Conservation (phyloP, 2,888 invertebrate species). For the Priocnemis perturbator region DNA sequence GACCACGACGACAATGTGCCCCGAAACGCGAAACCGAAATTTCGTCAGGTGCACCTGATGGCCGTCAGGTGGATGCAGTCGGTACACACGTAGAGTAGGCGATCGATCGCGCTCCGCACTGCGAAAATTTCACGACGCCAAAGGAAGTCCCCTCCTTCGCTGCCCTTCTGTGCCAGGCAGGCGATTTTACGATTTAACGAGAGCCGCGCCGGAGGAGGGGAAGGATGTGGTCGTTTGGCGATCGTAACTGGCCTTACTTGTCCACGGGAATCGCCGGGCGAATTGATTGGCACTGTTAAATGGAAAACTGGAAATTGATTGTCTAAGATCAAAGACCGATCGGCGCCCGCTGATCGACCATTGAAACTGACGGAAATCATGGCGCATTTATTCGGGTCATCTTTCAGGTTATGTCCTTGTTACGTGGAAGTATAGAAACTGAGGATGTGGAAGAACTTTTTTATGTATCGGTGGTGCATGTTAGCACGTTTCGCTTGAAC, state of each 20-base stretch:
- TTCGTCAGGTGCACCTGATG: conserved; percentile 46
- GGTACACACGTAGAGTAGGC: conserved; percentile 16
- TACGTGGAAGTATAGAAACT: too few species aligned
- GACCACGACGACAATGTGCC: conserved; percentile 11
- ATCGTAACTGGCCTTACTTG: neutral
- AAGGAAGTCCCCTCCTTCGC: neutral
- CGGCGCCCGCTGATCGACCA: too few species aligned
- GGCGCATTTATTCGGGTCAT: too few species aligned
- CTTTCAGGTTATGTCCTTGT: too few species aligned
- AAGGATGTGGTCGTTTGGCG: too few species aligned
- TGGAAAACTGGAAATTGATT: neutral
- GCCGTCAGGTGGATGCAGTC: conserved; percentile 54
- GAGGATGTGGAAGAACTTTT: too few species aligned
- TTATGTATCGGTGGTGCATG: too few species aligned
- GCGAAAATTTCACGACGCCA: conserved; percentile 37
- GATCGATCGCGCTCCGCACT: conserved; percentile 52
- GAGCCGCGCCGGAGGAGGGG: too few species aligned
- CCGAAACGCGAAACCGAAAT: conserved; percentile 30
- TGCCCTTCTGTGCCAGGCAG: neutral
- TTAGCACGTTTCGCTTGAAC: too few species aligned
- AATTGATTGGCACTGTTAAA: neutral
- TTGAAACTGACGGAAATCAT: too few species aligned
- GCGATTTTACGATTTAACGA: neutral
- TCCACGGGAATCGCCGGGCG: neutral
- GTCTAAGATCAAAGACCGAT: too few species aligned